Conservation (phyloP, 2,888 invertebrate genomes). For the Blastobasis adustella region DNA sequence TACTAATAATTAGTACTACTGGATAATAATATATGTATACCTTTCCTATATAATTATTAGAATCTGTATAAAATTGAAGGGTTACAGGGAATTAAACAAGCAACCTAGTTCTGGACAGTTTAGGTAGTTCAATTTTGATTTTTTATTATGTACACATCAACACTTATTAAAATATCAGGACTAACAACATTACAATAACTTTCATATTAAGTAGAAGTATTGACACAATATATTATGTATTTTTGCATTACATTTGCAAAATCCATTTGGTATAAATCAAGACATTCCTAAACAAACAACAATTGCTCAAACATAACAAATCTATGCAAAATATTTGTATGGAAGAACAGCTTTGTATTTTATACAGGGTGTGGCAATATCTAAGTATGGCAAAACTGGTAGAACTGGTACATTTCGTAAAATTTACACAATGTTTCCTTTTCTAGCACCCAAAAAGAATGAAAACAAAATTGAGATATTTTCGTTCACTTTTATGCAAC, state of each 20-base stretch:
- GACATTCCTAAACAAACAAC: background rate
- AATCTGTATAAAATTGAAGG: background rate
- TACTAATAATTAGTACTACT: background rate
- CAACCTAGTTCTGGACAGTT: too few species aligned
- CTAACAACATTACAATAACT: conserved; percentile 23
- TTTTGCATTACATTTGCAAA: background rate
- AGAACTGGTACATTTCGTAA: too few species aligned
- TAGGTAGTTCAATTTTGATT: conserved; percentile 1
- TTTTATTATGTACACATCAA: conserved; percentile 60
- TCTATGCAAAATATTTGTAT: conserved; percentile 1
- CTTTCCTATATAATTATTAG: background rate
- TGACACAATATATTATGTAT: conserved; percentile 9
- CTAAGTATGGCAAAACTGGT: too few species aligned
- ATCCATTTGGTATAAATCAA: background rate
- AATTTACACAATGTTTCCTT: too few species aligned
- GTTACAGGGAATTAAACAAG: conserved; percentile 7
- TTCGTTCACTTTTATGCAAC: too few species aligned
- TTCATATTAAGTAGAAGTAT: conserved; percentile 7
- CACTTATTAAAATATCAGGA: conserved; percentile 43
- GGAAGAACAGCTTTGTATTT: conserved; percentile 4
- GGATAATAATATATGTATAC: background rate
- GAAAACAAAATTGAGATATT: too few species aligned
- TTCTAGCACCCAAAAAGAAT: too few species aligned
- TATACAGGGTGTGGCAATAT: too few species aligned
- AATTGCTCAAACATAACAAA: conserved; percentile 5